Evolutionary conservation across 2,113 vertebrate species (phyloP).

Genomic region (Hoplias malabaricus): DNA sequence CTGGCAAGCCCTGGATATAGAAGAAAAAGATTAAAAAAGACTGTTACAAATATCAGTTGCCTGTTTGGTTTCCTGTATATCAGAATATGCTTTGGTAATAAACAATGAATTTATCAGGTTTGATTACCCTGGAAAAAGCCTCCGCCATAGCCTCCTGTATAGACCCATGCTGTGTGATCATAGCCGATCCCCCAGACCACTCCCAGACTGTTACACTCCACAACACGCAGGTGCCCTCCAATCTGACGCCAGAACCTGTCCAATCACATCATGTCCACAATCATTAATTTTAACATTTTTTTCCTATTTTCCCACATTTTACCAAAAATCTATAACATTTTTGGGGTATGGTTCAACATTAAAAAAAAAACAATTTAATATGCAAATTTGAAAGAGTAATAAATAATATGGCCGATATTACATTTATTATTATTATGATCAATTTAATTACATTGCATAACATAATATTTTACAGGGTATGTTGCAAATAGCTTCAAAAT

Average conservation of each 20-base stretch:
- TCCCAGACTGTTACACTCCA: conserved; percentile 85
- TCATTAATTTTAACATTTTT: not conserved
- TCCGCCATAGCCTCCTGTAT: conserved; percentile 88
- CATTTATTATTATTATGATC: too few species aligned
- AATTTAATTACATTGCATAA: too few species aligned
- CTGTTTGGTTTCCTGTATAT: too few species aligned
- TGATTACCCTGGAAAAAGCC: conserved; percentile 86
- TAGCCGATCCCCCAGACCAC: conserved; percentile 93
- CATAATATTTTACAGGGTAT: too few species aligned
- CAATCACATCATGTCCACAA: not conserved
- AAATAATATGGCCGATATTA: too few species aligned
- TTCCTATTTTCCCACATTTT: too few species aligned
- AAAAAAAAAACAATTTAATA: too few species aligned
- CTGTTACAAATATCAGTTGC: not conserved
- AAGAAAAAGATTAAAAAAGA: not conserved
- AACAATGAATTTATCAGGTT: not conserved
- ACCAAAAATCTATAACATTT: too few species aligned
- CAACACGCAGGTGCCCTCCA: conserved; percentile 86
- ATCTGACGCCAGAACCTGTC: conserved; percentile 95
- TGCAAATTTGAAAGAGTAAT: too few species aligned
- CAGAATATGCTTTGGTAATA: not conserved
- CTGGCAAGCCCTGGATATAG: conserved; percentile 77
- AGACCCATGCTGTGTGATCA: conserved; percentile 89
- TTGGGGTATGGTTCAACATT: too few species aligned
- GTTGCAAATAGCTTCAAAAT: too few species aligned